Evolutionary conservation across 2,113 vertebrate genomes (phyloP), one percentile per base, ranked within the genome.

Genomic region (Spea bombifrons): DNA sequence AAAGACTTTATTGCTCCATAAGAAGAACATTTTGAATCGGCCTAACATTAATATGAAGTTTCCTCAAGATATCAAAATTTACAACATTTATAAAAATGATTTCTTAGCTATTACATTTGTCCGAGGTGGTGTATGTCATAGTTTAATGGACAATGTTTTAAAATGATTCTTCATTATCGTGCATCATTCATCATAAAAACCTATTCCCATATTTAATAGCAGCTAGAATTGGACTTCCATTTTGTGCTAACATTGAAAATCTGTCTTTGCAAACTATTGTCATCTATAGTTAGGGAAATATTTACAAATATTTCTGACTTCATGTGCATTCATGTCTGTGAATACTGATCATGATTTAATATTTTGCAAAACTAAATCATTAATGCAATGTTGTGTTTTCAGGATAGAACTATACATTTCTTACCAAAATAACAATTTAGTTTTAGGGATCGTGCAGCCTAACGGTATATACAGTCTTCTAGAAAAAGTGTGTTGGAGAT

Each of bases 31-130:
- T 71, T 49, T 30, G 16, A 53, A n/a, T 44, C 10, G 48, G 69
- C 10, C 69, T 71, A 8, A 48, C 47, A 53, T 52, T 71, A 53
- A 71, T 43, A 10, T 71, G 69, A 71, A 30, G 50, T 71, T 71
- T 53, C 69, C 69, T 71, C 16, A 43, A 17, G 69, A 53, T 71
- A 71, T 52, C n/a, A 17, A 12, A 43, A 53, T 71, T 71, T 71
- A 71, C 53, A 43, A 17, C 69, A 5, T 71, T 49, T 43, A 53
- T 71, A 71, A 71, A 71, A 71, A 53, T 71, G 69, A 71, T 71
- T 71, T 71, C 69, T 71, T 15, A 71, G 69, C 69, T 8, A 52
- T 53, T 53, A 52, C 49, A 53, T 50, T 71, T 71, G 69, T 71
- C 69, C 1, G 46, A 69, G 69, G 50, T 55, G 49, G 68, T 9